Base-by-base conservation (phyloP, 2,888 invertebrate genomes). In the Thecophora atra region DNA sequence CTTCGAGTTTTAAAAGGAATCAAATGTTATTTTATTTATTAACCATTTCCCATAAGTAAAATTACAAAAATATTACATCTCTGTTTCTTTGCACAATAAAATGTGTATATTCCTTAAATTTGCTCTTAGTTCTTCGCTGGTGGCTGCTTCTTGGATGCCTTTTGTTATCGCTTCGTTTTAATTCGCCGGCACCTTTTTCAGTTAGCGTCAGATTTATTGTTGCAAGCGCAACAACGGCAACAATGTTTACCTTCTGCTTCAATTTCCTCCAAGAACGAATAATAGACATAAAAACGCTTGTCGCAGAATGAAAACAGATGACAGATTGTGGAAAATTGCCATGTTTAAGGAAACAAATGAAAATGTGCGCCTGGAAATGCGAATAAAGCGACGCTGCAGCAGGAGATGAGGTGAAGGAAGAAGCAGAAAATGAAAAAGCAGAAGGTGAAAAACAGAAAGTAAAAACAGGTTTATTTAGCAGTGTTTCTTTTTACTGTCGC, bases 161-260 rank as follows among this genome's bases (percentile, higher is more conserved):
- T 56, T 44, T 68, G 42, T 58, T 42, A 42, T 37, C 7, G 37
- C 37, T n/a, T n/a, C n/a, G 37, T 11, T 37, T 56, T 68, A 58
- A 58, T 68, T 68, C 58, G 44, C 42, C 58, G 37, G 44, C 58
- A 68, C 17, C 1, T 68, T 56, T 28, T 26, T 37, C 11, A 5
- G 19, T 37, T 67, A 37, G n/a, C 37, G 42, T 37, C 75, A 60
- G 60, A 58, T 47, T 47, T 47, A 17, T 44, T 8, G 4, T 8
- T 15, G 28, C 72, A 72, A 70, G 70, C 72, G 76, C 74, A 78
- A 76, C 76, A 78, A 74, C 76, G 75, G 72, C 78, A 44, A 74
- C 73, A 74, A 69, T 21, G 7, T 62, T 68, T 24, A 67, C 37
- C 72, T 68, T 64, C 72, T 72, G 72, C 64, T 63, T 42, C 72